phyloP scores from a whole-genome alignment of 2,888 invertebrate genomes.

The Macropis europaea region DNA sequence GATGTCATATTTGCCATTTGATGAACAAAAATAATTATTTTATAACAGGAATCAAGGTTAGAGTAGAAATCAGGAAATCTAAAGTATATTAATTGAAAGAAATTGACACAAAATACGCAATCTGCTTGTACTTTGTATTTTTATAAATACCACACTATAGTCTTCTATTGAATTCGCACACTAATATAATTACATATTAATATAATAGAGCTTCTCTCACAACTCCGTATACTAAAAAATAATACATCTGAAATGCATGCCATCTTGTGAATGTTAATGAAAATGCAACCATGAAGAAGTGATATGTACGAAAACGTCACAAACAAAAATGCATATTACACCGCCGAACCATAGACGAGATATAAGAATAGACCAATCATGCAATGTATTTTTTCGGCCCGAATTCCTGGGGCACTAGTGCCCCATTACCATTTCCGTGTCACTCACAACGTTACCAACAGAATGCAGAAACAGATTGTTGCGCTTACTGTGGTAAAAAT shows the following conservation, averaged over 20 bases:
- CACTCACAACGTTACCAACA: no score
- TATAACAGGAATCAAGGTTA: constrained; percentile 26
- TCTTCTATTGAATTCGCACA: constrained; percentile 12
- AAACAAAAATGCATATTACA: no score
- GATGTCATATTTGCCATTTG: constrained; percentile 41
- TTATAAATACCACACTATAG: constrained; percentile 17
- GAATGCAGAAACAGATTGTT: no score
- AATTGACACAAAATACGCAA: constrained; percentile 16
- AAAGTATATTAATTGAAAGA: constrained; percentile 1
- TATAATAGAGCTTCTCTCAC: background rate
- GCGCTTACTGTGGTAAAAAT: no score
- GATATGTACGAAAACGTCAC: background rate
- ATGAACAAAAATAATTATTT: constrained; percentile 15
- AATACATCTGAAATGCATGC: constrained; percentile 10
- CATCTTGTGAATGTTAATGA: constrained; percentile 19
- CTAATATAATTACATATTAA: background rate
- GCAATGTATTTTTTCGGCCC: no score
- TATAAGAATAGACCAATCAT: no score
- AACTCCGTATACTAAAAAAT: background rate
- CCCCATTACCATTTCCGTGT: no score
- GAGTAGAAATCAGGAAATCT: background rate
- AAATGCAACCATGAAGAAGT: background rate
- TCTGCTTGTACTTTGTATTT: background rate
- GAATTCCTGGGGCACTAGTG: no score
- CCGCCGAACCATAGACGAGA: no score